These are phyloP conservation scores for Coilia nasus DNA, from an alignment of 2,797 vertebrate species.

Conservation along the genomic window DNA sequence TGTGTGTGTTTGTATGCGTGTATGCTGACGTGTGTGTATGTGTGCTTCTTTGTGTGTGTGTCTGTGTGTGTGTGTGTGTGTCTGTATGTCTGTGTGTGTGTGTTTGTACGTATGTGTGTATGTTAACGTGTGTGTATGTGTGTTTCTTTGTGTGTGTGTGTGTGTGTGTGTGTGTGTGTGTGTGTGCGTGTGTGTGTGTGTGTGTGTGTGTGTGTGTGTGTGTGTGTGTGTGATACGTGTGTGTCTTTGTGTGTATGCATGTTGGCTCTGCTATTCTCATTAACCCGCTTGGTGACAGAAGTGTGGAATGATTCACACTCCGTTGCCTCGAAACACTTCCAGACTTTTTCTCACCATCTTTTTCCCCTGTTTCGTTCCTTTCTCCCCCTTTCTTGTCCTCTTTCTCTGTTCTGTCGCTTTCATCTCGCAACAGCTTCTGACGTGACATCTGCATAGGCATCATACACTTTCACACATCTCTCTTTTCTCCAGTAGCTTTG, in stretches of 20 bases:
- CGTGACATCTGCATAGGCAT: neutral
- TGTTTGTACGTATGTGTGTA: constrained; percentile 8
- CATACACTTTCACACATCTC: neutral
- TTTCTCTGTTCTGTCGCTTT: neutral
- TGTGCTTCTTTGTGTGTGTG: constrained; percentile 35
- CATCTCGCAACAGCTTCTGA: neutral
- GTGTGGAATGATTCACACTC: constrained; percentile 74
- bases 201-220: constrained; percentile 22
- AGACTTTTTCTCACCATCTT: constrained; percentile 25
- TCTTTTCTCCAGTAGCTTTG: neutral
- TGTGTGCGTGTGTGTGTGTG: neutral
- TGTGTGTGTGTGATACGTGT: constrained; percentile 19
- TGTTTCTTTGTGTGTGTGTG: neutral
- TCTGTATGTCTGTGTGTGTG: neutral
- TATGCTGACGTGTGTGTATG: constrained; percentile 52
- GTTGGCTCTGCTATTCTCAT: constrained; percentile 66
- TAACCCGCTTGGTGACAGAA: constrained; percentile 72
- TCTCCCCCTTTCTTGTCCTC: neutral
- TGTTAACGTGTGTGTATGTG: neutral
- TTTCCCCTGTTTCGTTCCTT: neutral
- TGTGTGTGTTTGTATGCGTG: constrained; percentile 27
- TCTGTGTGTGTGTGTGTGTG: neutral
- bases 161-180: constrained; percentile 3
- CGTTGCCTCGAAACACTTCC: constrained; percentile 60
- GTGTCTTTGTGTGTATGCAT: constrained; percentile 51